Percentiles rank a stretch among this genome's conserved stretches.
Evolutionary conservation across 2,888 invertebrate species (phyloP).

Genomic region (Noctua pronuba): DNA sequence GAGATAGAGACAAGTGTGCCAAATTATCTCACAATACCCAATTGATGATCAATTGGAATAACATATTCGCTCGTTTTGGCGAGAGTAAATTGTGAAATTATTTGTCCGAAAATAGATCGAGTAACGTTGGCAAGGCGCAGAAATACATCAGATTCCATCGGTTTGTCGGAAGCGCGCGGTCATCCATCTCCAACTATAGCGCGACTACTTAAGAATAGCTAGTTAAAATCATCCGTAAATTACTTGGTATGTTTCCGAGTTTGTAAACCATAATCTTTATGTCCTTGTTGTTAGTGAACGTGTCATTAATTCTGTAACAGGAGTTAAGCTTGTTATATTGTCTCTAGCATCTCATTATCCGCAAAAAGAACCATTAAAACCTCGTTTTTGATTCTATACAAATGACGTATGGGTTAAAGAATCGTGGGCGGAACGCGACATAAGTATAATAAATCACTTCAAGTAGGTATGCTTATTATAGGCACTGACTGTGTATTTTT

Average conservation of each 20-base stretch:
- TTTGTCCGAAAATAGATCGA: constrained; percentile 61
- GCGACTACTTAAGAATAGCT: constrained; percentile 36
- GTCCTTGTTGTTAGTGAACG: constrained; percentile 69
- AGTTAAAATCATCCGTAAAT: constrained; percentile 60
- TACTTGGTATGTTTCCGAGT: constrained; percentile 70
- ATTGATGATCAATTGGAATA: constrained; percentile 60
- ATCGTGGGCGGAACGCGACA: constrained; percentile 70
- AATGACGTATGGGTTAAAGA: constrained; percentile 66
- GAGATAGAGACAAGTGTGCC: constrained; percentile 44
- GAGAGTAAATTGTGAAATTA: constrained; percentile 51
- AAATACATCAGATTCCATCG: constrained; percentile 60
- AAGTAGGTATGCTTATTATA: constrained; percentile 60
- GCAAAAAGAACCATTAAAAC: constrained; percentile 67
- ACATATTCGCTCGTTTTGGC: constrained; percentile 49
- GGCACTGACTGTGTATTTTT: constrained; percentile 64
- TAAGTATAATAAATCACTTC: constrained; percentile 71
- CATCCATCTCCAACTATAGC: constrained; percentile 37
- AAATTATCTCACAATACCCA: constrained; percentile 58
- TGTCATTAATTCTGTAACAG: constrained; percentile 63
- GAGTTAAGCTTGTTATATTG: constrained; percentile 51
- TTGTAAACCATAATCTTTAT: constrained; percentile 79
- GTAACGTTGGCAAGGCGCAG: constrained; percentile 53
- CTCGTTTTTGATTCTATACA: constrained; percentile 64
- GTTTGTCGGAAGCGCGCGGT: constrained; percentile 57
- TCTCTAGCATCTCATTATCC: constrained; percentile 50